Base-by-base conservation (phyloP, 2,888 invertebrate species). In the Tubulanus polymorphus region DNA sequence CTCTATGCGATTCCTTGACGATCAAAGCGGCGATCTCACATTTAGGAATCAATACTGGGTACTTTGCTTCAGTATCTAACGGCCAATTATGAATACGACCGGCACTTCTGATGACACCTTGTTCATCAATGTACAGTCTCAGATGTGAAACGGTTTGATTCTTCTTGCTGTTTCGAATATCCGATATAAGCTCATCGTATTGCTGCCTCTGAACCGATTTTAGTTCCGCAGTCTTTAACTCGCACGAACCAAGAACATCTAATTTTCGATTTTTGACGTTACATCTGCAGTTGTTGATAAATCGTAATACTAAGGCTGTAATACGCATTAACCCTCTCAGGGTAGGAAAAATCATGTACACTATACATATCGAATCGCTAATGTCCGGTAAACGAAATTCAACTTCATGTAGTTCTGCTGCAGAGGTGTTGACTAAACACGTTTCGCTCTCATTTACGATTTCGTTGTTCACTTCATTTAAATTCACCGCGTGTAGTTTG, bases 51-150 rank as follows among this genome's bases (percentile, higher is more conserved):
- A 48, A 27, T 8, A 48, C 23, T n/a, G 48, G 48, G 30, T 20
- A 28, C 15, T 48, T 48, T 15, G 48, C 41, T 8, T 32, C 15
- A 18, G 20, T 27, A 30, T 5, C 20, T n/a, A 30, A 18, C 3
- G 30, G 30, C 6, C 25, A 20, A 48, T 48, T 30, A n/a, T 30
- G 28, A 6, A 48, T 18, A 12, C 48, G 48, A n/a, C 48, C 48
- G 5, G 25, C 30, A n/a, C 28, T 25, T 6, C 48, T 20, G 5
- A 48, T 5, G 37, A 48, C 18, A 6, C 23, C 3, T 18, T n/a
- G 6, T 32, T 48, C 18, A 23, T 48, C 48, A n/a, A 48, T 3
- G 48, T 25, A 48, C 48, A 48, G 23, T 15, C 48, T 20, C 20
- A 48, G 48, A 18, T 48, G 27, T 18, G 25, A 27, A n/a, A 8